phyloP scores from a whole-genome alignment of 2,113 vertebrate genomes.

The Regulus satrapa region DNA sequence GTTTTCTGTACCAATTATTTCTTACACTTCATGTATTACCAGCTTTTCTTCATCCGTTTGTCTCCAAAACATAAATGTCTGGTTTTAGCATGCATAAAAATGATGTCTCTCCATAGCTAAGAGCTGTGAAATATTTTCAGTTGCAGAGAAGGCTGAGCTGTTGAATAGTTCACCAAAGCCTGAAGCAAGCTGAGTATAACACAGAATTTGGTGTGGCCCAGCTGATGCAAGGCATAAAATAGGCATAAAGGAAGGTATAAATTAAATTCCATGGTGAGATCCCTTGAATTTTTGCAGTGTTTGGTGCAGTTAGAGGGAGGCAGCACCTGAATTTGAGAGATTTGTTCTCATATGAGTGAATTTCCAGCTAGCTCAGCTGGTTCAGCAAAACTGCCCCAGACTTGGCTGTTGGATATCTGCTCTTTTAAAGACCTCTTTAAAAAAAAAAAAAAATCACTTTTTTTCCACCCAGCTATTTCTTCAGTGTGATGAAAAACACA shows the following conservation, averaged over 20 bases:
- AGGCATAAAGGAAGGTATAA: not conserved
- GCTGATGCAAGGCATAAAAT: not conserved
- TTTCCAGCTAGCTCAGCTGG: not conserved
- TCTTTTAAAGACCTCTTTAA: not conserved
- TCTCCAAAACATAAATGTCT: not conserved
- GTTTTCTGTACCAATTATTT: not conserved
- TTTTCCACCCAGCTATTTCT: accelerated
- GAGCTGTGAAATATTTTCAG: not conserved
- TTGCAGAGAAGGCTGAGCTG: not conserved
- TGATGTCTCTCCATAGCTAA: not conserved
- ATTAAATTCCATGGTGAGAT: not conserved
- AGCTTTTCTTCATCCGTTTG: not conserved
- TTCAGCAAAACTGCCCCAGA: not conserved
- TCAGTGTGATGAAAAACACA: not conserved
- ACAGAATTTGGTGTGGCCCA: not conserved
- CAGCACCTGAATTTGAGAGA: not conserved
- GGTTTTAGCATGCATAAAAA: not conserved
- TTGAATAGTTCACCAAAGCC: not conserved
- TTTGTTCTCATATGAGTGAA: accelerated
- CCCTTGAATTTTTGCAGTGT: accelerated
- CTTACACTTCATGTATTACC: accelerated
- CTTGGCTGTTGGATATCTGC: accelerated
- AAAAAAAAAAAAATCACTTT: not conserved
- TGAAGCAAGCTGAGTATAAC: not conserved
- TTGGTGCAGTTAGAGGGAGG: not conserved